A percentile compares a stretch with the other conserved stretches of the same genome.
Conservation (phyloP, 2,113 vertebrate genomes). For the Oophaga pumilio region DNA sequence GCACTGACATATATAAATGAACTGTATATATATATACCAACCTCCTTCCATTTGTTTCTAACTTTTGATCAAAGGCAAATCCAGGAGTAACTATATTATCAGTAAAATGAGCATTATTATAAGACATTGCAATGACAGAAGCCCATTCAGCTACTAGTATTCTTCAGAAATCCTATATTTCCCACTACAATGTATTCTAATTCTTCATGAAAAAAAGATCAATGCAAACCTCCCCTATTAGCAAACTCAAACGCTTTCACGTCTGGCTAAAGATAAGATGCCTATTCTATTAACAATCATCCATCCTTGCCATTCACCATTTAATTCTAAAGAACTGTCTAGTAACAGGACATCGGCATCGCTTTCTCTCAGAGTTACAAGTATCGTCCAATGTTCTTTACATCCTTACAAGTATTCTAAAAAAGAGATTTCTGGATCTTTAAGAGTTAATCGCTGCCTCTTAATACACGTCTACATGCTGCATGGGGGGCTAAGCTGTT, state of each 20-base stretch:
- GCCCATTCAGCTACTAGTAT: neutral
- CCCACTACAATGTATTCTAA: neutral
- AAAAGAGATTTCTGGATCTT: neutral
- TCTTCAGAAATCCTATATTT: neutral
- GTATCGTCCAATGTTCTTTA: neutral
- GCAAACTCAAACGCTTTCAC: neutral
- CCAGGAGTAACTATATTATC: neutral
- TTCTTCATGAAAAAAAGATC: neutral
- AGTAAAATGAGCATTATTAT: neutral
- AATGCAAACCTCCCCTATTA: neutral
- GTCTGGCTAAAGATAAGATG: neutral
- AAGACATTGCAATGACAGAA: neutral
- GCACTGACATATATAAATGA: no score
- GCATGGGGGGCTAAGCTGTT: neutral
- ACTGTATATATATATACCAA: no score
- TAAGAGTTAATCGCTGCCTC: conserved; percentile 1
- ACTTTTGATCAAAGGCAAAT: neutral
- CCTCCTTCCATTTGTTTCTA: neutral
- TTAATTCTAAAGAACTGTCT: neutral
- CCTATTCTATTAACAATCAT: neutral
- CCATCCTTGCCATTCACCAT: neutral
- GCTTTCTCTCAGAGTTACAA: neutral
- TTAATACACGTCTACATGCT: neutral
- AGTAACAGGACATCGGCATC: neutral
- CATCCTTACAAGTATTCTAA: neutral